Base-by-base conservation (phyloP, 2,888 invertebrate genomes). In the Torymus tubicola region DNA sequence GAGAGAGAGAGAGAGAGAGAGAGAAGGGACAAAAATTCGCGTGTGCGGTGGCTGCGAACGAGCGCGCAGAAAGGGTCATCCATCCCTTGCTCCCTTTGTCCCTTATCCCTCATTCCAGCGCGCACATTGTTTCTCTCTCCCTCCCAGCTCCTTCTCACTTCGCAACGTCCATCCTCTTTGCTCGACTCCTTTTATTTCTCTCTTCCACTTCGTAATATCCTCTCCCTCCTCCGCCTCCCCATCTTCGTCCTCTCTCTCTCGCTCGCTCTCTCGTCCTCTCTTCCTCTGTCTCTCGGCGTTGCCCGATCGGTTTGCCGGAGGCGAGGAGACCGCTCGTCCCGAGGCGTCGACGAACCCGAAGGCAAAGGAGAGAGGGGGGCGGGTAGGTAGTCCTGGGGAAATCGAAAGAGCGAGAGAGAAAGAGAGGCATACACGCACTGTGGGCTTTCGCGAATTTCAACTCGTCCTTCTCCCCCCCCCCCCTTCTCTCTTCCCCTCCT, bases 361-460 rank as follows among this genome's bases (percentile, higher is more conserved):
- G 42, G 42, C 42, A 42, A 42, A 42, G 8, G 42, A 42, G 42
- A 42, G 42, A 42, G 70, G 21, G 16, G 16, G 21, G 63, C 64
- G 42, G 50, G 63, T 53, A 11, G 16, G 42, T 63, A n/a, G 63
- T 42, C 63, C 68, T 69, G 69, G 14, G 52, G 68, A 72, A 73
- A 73, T 18, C 61, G 16, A 67, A 68, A 42, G 42, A 42, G 42
- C 42, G 42, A 42, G 42, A 8, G 42, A 42, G 42, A 42, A 42
- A 4, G 42, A 31, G 31, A 42, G 42, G 5, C 42, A 42, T 42
- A 42, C 42, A 42, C 42, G 42, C 42, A 42, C 42, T 42, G 42
- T 8, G 42, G 8, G 42, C 72, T 78, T 77, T 63, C 68, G 73
- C 71, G 68, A 73, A 78, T 73, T 78, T 78, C 24, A 63, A 10